Base-by-base conservation (phyloP, 1,140 invertebrate genomes). In the Chrysoperla carnea region DNA sequence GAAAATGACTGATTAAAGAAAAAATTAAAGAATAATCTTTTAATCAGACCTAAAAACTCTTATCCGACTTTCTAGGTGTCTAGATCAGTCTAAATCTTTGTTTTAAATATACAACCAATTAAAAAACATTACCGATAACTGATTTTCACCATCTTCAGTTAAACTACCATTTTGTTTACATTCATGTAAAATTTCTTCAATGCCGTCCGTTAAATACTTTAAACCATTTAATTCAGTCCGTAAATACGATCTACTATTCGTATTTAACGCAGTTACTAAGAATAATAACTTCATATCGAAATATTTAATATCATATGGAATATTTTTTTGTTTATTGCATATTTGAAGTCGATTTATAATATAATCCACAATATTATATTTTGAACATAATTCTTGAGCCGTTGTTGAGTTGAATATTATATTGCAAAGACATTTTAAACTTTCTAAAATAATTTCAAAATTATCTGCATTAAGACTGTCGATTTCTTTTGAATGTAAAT, bases 281-380 rank as follows among this genome's bases (percentile, higher is more conserved):
- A 94, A 95, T 37, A 95, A 59, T 42, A 93, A 66, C 62, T 86
- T 81, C 67, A 91, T 77, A 53, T 93, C 83, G 66, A 82, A 94
- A 51, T 83, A 76, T 64, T 86, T 85, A 14, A 92, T 68, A 39
- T 83, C 73, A 56, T 76, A 64, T 14, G 76, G 71, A 45, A 68
- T 60, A 15, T 59, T 53, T 46, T 62, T 54, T 41, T 70, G 60
- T 47, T 63, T 67, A 41, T 33, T 68, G 50, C 81, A 84, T 13
- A 70, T 74, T 51, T 70, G 70, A n/a, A 93, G 59, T 41, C 84
- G 69, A 43, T 78, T 70, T 4, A 91, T 67, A 15, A 93, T 67
- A 37, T 75, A 75, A 48, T 83, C 72, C 11, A 89, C 63, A 49
- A 81, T 78, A 11, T 69, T 67, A 56, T 81, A 84, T 48, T 76